Percentiles rank a stretch among this genome's conserved stretches.
Conservation (phyloP, 1,140 invertebrate species). For the Coenobita brevimanus region DNA sequence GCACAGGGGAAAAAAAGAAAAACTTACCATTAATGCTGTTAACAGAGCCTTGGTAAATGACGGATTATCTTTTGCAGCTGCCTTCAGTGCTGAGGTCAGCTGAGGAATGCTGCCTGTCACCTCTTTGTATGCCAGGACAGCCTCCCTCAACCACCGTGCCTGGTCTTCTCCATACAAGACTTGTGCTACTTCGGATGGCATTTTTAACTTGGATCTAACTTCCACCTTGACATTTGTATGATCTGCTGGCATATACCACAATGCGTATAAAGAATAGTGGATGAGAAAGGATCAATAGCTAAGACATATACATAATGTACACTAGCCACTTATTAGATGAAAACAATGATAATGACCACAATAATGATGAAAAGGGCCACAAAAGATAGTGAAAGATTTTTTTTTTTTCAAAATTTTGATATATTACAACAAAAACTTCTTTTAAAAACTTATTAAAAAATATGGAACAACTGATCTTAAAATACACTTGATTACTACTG, state of each 20-base stretch:
- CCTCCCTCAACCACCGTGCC: constrained; percentile 63
- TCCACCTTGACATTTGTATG: neutral
- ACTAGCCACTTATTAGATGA: too few species aligned
- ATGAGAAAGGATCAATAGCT: too few species aligned
- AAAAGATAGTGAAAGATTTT: too few species aligned
- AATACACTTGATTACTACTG: too few species aligned
- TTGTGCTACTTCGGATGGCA: constrained; percentile 48
- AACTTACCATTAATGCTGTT: constrained; percentile 61
- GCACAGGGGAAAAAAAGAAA: too few species aligned
- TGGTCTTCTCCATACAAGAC: constrained; percentile 48
- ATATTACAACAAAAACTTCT: neutral
- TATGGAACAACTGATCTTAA: too few species aligned
- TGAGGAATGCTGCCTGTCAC: constrained; percentile 55
- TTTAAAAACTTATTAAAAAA: neutral
- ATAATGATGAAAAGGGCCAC: too few species aligned
- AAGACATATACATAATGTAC: too few species aligned
- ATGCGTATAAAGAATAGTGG: too few species aligned
- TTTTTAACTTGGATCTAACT: constrained; percentile 5
- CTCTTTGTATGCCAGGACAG: constrained; percentile 66
- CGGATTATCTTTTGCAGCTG: constrained; percentile 31
- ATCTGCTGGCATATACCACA: neutral
- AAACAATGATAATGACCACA: too few species aligned
- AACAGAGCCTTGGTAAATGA: constrained; percentile 50
- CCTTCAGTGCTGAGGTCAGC: constrained; percentile 56
- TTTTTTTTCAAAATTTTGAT: too few species aligned